phyloP scores from a whole-genome alignment of 2,888 invertebrate genomes.

The Ypsolopha scabrella region DNA sequence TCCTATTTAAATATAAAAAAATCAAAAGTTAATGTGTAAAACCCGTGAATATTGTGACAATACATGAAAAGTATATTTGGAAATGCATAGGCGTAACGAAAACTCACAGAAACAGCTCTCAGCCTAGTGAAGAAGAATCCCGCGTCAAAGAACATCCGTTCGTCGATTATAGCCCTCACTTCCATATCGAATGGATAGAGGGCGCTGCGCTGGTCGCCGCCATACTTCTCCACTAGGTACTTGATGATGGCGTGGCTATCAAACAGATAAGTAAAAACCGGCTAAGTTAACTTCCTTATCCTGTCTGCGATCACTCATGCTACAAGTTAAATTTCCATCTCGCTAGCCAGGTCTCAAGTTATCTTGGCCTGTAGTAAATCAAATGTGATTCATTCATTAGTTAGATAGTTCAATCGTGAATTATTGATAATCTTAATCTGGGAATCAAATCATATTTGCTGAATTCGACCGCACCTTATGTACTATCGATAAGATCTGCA shows the following conservation, averaged over 20 bases:
- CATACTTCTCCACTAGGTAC: conserved; percentile 30
- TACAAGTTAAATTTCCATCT: background rate
- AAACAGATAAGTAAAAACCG: background rate
- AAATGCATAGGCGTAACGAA: background rate
- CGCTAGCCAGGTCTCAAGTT: too few species aligned
- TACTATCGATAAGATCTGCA: too few species aligned
- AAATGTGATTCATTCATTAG: too few species aligned
- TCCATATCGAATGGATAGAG: conserved; percentile 30
- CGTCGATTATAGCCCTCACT: conserved; percentile 26
- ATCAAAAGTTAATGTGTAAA: too few species aligned
- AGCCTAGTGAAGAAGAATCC: conserved; percentile 29
- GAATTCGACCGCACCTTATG: too few species aligned
- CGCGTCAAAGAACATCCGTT: conserved; percentile 31
- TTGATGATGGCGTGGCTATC: conserved; percentile 31
- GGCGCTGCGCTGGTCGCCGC: conserved; percentile 17
- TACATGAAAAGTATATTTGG: too few species aligned
- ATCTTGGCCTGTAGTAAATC: too few species aligned
- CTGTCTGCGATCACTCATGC: background rate
- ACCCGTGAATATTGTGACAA: too few species aligned
- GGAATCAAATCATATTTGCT: too few species aligned
- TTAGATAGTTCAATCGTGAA: too few species aligned
- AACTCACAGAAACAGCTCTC: conserved; percentile 28
- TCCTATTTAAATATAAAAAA: too few species aligned
- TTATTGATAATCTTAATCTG: too few species aligned
- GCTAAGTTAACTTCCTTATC: background rate